Conservation (phyloP, 2,113 vertebrate species). For the Pseudonaja textilis region DNA sequence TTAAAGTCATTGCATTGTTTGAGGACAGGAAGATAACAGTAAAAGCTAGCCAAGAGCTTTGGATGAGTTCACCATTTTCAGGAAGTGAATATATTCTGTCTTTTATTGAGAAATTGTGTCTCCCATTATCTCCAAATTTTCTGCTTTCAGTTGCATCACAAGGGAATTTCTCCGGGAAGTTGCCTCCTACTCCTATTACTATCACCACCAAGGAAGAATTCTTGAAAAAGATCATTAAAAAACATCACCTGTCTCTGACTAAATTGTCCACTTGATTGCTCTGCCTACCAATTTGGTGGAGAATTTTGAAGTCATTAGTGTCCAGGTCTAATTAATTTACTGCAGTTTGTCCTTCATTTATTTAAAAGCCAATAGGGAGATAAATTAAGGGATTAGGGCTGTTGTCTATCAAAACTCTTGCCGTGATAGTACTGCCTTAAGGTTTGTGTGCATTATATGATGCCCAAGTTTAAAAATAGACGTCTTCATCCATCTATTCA, state of each 20-base stretch:
- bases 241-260: neutral
- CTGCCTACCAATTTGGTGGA: neutral
- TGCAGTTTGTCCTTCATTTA: neutral
- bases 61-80: neutral
- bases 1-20: neutral
- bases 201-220: neutral
- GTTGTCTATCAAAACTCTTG: neutral
- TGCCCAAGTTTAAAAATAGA: neutral
- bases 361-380: constrained; percentile 1
- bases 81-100: neutral
- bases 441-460: neutral
- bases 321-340: neutral
- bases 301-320: neutral
- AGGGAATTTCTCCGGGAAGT: neutral
- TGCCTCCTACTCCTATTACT: neutral
- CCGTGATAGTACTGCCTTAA: neutral
- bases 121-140: neutral
- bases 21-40: neutral
- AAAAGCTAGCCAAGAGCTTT: neutral
- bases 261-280: neutral
- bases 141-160: neutral
- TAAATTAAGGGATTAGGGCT: neutral
- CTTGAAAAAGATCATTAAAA: neutral
- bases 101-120: neutral
- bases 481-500: neutral